A percentile compares a stretch with the other conserved stretches of the same genome.
phyloP scores from a whole-genome alignment of 2,113 vertebrate genomes.

The Lota lota region DNA sequence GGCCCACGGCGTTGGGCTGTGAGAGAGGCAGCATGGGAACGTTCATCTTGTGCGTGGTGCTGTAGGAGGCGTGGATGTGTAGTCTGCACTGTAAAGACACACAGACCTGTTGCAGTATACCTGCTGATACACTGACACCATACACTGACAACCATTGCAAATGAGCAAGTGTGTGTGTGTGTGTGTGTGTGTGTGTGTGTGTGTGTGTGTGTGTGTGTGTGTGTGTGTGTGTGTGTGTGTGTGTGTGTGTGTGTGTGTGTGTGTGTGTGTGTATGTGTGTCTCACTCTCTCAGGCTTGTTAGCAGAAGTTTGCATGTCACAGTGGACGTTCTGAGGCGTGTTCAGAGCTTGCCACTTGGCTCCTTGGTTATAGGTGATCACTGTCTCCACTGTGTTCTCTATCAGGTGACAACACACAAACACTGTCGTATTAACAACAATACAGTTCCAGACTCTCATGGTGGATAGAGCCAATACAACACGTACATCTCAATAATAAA shows the following conservation, averaged over 20 bases:
- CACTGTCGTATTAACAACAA: too few species aligned
- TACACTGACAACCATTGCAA: background rate
- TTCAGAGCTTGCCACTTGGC: conserved; percentile 83
- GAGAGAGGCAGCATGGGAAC: conserved; percentile 87
- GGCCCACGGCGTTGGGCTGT: conserved; percentile 87
- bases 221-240: background rate
- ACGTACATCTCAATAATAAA: too few species aligned
- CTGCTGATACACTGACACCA: background rate
- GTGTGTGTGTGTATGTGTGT: conserved; percentile 5
- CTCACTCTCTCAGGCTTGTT: conserved; percentile 63
- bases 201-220: conserved; percentile 11
- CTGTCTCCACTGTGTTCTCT: conserved; percentile 85
- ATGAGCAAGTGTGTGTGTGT: background rate
- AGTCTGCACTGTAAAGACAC: conserved; percentile 83
- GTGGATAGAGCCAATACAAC: too few species aligned
- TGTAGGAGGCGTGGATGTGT: conserved; percentile 90
- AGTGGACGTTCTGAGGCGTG: conserved; percentile 81
- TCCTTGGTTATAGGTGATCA: conserved; percentile 90
- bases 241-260: conserved; percentile 2
- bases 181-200: conserved; percentile 1
- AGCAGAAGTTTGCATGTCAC: conserved; percentile 64
- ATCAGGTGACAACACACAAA: background rate
- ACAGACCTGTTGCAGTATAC: background rate
- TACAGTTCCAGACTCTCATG: too few species aligned
- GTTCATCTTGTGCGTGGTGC: conserved; percentile 88